These are phyloP conservation scores for Venustaconcha ellipsiformis DNA, from an alignment of 1,140 invertebrate species.

Conservation along the genomic window DNA sequence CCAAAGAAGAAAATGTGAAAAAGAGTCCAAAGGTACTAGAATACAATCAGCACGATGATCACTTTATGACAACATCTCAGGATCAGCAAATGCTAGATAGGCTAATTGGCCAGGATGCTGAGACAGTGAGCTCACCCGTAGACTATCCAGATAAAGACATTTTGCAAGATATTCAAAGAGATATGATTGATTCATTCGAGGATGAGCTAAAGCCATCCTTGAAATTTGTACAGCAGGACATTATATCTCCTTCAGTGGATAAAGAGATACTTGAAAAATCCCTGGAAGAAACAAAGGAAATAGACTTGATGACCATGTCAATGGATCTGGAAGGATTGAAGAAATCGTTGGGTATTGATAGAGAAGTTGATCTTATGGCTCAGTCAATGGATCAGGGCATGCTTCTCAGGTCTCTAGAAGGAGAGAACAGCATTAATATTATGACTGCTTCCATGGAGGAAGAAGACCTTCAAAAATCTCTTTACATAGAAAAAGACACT, in stretches of 20 bases:
- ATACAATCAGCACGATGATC: no score
- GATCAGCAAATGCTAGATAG: no score
- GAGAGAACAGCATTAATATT: slow-evolving; percentile 4
- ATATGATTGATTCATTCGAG: no score
- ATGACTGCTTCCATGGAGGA: slow-evolving; percentile 29
- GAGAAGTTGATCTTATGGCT: slow-evolving; percentile 16
- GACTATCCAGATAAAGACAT: no score
- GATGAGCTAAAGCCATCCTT: no score
- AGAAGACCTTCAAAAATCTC: background rate
- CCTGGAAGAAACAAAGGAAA: slow-evolving; percentile 12
- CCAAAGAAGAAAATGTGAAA: no score
- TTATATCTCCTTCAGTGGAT: slow-evolving; percentile 25
- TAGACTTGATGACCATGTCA: slow-evolving; percentile 11
- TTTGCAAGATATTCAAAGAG: no score
- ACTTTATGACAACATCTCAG: no score
- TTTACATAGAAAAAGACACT: background rate
- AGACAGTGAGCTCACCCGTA: no score
- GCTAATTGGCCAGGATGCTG: no score
- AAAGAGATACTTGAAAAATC: slow-evolving; percentile 27
- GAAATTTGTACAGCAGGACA: background rate
- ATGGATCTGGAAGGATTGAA: slow-evolving; percentile 26
- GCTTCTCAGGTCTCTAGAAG: slow-evolving; percentile 19
- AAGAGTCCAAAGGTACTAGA: no score
- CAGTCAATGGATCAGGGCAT: slow-evolving; percentile 25
- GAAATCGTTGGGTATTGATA: slow-evolving; percentile 6